phyloP scores from a whole-genome alignment of 35 echinoderm and acorn worm genomes.

The Patiria miniata region DNA sequence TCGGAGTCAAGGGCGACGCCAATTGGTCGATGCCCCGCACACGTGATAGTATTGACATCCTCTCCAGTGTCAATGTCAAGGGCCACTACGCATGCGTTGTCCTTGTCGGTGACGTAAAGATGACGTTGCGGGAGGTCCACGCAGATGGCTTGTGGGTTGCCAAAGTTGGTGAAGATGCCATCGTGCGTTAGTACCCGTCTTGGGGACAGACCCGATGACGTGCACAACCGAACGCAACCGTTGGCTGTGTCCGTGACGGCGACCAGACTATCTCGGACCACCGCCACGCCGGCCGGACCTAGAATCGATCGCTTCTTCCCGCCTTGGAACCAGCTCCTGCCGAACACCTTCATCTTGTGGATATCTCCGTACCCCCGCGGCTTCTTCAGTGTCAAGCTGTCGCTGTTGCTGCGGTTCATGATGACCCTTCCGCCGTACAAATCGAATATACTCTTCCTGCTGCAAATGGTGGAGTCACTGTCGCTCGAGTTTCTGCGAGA shows the following conservation, averaged over 20 bases:
- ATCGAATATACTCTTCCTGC: background rate
- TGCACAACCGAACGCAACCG: slow-evolving; percentile 28
- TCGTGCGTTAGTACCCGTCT: slow-evolving; percentile 24
- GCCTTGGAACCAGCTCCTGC: slow-evolving; percentile 27
- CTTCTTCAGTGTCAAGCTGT: background rate
- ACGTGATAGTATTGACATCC: background rate
- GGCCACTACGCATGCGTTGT: slow-evolving; percentile 9
- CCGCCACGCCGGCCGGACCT: slow-evolving; percentile 13
- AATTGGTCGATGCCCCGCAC: slow-evolving; percentile 6
- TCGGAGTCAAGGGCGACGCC: slow-evolving; percentile 10
- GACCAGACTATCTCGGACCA: slow-evolving; percentile 7
- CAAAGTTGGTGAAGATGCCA: slow-evolving; percentile 3
- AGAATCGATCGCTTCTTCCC: background rate
- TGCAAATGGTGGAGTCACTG: slow-evolving; percentile 24
- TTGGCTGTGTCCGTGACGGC: slow-evolving; percentile 27
- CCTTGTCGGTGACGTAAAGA: slow-evolving; percentile 39
- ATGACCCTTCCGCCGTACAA: background rate
- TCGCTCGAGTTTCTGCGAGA: background rate
- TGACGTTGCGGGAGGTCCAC: slow-evolving; percentile 1
- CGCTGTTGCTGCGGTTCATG: no score
- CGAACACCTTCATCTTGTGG: slow-evolving; percentile 35
- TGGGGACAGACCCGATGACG: slow-evolving; percentile 10
- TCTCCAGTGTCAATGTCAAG: slow-evolving; percentile 40
- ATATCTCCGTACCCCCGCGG: background rate
- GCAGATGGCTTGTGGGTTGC: slow-evolving; percentile 9